Evolutionary conservation across 2,113 vertebrate genomes (phyloP).

Genomic region (Corythaeola cristata): DNA sequence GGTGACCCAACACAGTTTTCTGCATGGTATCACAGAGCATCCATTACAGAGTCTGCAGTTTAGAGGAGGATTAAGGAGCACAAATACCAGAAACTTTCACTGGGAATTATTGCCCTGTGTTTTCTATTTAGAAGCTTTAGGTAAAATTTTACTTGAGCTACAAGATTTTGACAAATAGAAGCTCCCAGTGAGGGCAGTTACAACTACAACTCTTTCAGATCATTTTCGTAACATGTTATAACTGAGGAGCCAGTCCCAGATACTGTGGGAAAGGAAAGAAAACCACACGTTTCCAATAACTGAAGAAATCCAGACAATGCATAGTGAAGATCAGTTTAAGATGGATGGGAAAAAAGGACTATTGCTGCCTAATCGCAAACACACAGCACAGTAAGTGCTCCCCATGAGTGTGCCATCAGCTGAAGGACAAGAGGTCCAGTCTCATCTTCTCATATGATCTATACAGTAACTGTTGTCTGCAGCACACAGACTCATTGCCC

Average conservation of each 20-base stretch:
- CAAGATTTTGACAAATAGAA: background rate
- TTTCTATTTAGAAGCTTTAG: background rate
- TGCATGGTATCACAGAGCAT: background rate
- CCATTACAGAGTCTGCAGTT: background rate
- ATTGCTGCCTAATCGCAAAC: background rate
- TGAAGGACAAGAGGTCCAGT: background rate
- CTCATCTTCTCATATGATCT: background rate
- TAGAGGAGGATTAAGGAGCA: background rate
- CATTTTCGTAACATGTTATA: background rate
- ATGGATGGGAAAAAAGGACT: background rate
- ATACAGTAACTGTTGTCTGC: background rate
- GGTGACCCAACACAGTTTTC: background rate
- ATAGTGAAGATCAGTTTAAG: background rate
- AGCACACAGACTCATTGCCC: background rate
- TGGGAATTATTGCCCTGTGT: background rate
- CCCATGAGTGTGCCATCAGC: background rate
- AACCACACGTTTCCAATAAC: background rate
- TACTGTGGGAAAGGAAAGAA: background rate
- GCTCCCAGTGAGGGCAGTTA: background rate
- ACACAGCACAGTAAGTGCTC: background rate
- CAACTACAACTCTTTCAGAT: background rate
- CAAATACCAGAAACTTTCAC: background rate
- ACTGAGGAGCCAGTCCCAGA: background rate
- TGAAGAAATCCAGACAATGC: background rate
- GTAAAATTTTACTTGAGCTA: background rate